Base-by-base conservation (phyloP, 2,113 vertebrate species). In the Phaethornis superciliosus region DNA sequence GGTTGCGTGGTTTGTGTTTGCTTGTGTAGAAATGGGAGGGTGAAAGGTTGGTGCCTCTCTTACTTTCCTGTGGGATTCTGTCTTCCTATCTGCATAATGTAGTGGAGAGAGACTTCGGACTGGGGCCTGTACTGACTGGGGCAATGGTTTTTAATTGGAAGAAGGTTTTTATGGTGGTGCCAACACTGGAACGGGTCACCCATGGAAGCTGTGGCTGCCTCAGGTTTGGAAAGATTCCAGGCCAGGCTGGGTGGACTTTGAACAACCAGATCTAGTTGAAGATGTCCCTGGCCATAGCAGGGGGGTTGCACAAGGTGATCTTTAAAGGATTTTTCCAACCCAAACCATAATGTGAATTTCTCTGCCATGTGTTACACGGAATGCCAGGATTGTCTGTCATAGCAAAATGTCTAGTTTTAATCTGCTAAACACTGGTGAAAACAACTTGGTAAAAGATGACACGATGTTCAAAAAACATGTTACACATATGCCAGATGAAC, bases 401-500 rank as follows among this genome's bases (percentile, higher is more conserved):
- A 64, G 35, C 19, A 23, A 60, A 59, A 74, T 20, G 8, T 56
- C 69, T 76, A 10, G 27, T 27, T 86, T 76, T 65, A 32, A 42
- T 62, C 22, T 82, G 35, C 32, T 76, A 9, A 63, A 10, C 13
- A 7, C 3, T 52, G 10, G 12, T 58, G 37, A 20, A 92, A 71
- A 62, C 46, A 44, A 33, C 4, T 62, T 14, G 4, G 54, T 46
- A 69, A 44, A 51, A 33, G 58, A 51, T 60, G 71, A 14, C 21
- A 8, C 5, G 47, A 3, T 56, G 23, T 81, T 56, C 33, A 46
- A 30, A 64, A 11, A 18, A 8, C 7, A 5, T 0, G 0, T 62
- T 42, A 10, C 35, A 13, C 7, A 20, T 70, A 30, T 87, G 62
- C 55, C 65, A 68, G 59, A 51, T 63, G 55, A 72, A 49, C 74